Base-by-base conservation (phyloP, 2,888 invertebrate species). In the Melieria omissa region DNA sequence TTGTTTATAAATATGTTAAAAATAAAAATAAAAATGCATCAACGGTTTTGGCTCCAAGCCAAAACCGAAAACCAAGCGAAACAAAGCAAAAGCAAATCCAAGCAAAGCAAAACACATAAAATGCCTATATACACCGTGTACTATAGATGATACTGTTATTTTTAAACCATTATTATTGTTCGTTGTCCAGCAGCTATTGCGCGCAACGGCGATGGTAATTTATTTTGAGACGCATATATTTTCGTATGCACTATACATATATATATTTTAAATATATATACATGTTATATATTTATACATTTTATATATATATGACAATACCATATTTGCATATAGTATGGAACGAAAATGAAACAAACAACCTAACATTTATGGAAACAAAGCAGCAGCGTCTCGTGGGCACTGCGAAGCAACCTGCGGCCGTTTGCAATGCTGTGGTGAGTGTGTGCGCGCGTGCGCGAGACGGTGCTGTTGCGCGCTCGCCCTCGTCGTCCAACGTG, bases 181-280 rank as follows among this genome's bases (percentile, higher is more conserved):
- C 44, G 60, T 44, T 41, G 14, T 60, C 46, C 14, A 29, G 29
- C 29, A 29, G 29, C 29, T 29, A 29, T 29, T 29, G 29, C 29
- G 29, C 29, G 29, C 29, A 29, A 29, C 29, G 29, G 29, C 29
- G 29, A 81, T 79, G 79, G 77, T 74, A 75, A 78, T 75, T 76
- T 79, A 79, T 71, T 81, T 80, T 79, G 80, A 80, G 81, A 82
- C 82, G 84, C 84, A 85, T 85, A 83, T 84, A 82, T 84, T 84
- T 84, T 84, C 82, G 83, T 85, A 84, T 84, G 83, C 83, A 82
- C 75, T 77, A 73, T 73, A 75, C 73, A 76, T 73, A 76, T 76
- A 78, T 75, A 77, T 78, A 81, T 82, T 75, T 72, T 76, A 75
- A 80, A 70, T 68, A 75, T 58, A 71, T 74, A 76, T 77, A 76